These are phyloP conservation scores for Dicyrtoma fusca DNA, from an alignment of 2,888 invertebrate genomes.

Conservation along the genomic window DNA sequence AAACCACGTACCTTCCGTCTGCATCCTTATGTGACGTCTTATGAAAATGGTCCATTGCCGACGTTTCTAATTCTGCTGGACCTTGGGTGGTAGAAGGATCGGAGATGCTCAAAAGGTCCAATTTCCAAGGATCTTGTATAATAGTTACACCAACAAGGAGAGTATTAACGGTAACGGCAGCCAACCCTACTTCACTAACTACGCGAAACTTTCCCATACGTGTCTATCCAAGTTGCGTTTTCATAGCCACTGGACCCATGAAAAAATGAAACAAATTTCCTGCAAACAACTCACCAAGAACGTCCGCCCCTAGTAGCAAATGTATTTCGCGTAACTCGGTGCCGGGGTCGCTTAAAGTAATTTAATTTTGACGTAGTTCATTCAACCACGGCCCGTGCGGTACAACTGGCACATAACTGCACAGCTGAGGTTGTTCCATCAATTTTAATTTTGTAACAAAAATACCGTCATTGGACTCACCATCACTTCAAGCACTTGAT, in stretches of 20 bases:
- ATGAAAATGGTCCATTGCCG: constrained; percentile 35
- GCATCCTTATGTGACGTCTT: background rate
- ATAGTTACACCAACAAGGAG: too few species aligned
- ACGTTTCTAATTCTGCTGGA: constrained; percentile 33
- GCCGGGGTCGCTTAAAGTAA: background rate
- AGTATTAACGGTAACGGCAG: background rate
- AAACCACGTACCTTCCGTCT: background rate
- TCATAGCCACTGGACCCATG: background rate
- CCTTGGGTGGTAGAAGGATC: background rate
- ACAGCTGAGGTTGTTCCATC: background rate
- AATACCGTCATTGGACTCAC: background rate
- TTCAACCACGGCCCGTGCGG: background rate
- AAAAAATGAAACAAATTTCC: background rate
- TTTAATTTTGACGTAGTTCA: background rate
- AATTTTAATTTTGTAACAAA: background rate
- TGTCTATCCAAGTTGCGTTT: background rate
- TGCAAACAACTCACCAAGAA: background rate
- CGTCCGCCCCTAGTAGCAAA: background rate
- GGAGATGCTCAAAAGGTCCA: constrained; percentile 6
- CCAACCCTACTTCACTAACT: background rate
- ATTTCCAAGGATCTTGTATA: background rate
- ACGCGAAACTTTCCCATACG: background rate
- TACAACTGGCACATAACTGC: background rate
- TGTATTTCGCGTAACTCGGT: background rate
- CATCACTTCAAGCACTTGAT: background rate